These are phyloP conservation scores for Struthidea cinerea DNA, from an alignment of 2,113 vertebrate genomes.

Conservation along the genomic window DNA sequence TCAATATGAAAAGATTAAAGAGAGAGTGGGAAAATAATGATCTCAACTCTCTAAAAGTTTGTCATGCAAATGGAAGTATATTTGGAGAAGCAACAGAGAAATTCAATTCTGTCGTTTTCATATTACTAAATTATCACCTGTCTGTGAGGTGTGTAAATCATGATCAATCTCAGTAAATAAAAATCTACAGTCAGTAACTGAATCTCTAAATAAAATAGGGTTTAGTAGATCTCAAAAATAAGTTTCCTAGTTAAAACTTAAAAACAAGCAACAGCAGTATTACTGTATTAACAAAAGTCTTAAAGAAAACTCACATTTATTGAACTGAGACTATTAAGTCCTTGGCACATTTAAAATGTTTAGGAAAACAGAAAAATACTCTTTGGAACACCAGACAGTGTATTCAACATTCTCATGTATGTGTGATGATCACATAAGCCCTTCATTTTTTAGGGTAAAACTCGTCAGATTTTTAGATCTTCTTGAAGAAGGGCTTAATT, in stretches of 20 bases:
- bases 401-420: not conserved
- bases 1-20: not conserved
- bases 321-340: not conserved
- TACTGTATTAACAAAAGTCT: not conserved
- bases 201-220: not conserved
- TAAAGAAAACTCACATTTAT: not conserved
- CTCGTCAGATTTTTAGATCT: not conserved
- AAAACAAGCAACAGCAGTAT: not conserved
- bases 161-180: not conserved
- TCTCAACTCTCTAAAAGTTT: not conserved
- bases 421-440: not conserved
- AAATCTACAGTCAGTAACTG: not conserved
- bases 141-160: not conserved
- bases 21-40: not conserved
- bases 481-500: not conserved
- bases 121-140: not conserved
- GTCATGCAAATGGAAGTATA: not conserved
- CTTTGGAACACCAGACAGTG: not conserved
- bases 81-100: not conserved
- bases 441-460: not conserved
- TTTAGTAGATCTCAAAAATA: not conserved
- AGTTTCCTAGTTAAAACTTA: not conserved
- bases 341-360: not conserved
- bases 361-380: not conserved
- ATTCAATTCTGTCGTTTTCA: not conserved